These are phyloP conservation scores for Eutolmus rufibarbis DNA, from an alignment of 2,888 invertebrate genomes.

Conservation along the genomic window DNA sequence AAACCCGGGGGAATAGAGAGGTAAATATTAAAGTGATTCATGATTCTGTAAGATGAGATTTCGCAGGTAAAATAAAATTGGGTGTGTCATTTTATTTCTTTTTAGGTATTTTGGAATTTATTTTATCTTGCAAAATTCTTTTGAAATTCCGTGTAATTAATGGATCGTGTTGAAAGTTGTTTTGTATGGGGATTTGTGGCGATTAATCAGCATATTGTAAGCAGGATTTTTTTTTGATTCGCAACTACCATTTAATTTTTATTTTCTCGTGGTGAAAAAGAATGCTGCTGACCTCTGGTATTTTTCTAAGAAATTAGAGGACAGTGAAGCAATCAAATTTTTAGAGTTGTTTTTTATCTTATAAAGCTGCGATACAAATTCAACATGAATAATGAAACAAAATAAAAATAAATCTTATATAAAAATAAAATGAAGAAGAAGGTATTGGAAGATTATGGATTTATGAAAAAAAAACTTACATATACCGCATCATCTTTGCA, in stretches of 20 bases:
- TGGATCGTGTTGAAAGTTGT: background rate
- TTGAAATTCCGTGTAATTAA: background rate
- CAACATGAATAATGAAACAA: background rate
- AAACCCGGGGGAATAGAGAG: background rate
- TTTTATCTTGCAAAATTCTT: background rate
- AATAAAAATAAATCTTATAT: background rate
- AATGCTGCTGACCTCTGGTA: background rate
- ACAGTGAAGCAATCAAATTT: background rate
- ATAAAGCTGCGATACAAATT: background rate
- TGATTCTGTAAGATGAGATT: background rate
- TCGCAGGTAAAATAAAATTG: background rate
- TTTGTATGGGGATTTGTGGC: background rate
- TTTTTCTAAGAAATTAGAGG: background rate
- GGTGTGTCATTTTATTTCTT: background rate
- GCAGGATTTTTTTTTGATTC: background rate
- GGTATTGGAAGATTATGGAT: background rate
- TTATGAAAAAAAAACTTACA: background rate
- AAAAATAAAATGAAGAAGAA: background rate
- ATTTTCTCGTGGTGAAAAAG: too few relatives aligned
- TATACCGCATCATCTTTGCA: constrained; percentile 26
- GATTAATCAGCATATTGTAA: background rate
- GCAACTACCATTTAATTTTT: too few relatives aligned
- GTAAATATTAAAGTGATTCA: background rate
- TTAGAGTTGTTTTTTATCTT: too few relatives aligned
- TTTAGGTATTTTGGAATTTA: background rate